Conservation (phyloP, 2,797 vertebrate species). For the Poecilia wingei region DNA sequence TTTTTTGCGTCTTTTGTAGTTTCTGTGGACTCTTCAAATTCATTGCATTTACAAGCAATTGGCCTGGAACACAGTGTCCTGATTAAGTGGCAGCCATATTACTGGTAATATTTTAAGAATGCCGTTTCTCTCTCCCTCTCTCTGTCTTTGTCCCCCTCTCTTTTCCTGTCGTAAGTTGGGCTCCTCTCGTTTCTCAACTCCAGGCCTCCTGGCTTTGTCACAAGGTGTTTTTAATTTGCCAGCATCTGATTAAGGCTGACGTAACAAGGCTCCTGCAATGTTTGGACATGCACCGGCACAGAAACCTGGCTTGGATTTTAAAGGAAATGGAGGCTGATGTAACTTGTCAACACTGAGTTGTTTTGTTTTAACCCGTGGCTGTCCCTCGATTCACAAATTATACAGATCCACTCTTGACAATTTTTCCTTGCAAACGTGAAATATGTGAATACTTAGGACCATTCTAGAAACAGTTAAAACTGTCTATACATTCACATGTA, state of each 20-base stretch:
- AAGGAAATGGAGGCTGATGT: conserved; percentile 10
- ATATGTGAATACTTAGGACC: not conserved
- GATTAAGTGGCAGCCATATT: conserved; percentile 58
- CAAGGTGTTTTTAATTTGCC: conserved; percentile 5
- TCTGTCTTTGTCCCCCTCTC: conserved; percentile 4
- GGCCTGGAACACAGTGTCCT: conserved; percentile 60
- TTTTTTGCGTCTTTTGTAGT: conserved; percentile 53
- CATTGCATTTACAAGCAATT: conserved; percentile 56
- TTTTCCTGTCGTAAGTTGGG: conserved; percentile 25
- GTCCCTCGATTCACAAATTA: not conserved
- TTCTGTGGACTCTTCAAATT: conserved; percentile 56
- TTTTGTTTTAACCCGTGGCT: not conserved
- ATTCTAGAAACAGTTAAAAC: not conserved
- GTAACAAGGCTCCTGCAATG: conserved; percentile 9
- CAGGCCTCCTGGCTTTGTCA: conserved; percentile 14
- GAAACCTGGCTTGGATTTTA: conserved; percentile 9
- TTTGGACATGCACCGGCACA: not conserved
- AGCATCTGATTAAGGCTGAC: conserved; percentile 22
- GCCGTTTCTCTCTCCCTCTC: conserved; percentile 1
- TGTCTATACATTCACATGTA: not conserved
- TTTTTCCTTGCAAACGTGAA: not conserved
- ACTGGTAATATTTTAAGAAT: conserved; percentile 27
- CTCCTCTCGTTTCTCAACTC: conserved; percentile 31
- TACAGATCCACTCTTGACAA: conserved; percentile 1
- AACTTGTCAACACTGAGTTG: conserved; percentile 5